Evolutionary conservation across 1,140 invertebrate species (phyloP).

Genomic region (Heliconius himera): DNA sequence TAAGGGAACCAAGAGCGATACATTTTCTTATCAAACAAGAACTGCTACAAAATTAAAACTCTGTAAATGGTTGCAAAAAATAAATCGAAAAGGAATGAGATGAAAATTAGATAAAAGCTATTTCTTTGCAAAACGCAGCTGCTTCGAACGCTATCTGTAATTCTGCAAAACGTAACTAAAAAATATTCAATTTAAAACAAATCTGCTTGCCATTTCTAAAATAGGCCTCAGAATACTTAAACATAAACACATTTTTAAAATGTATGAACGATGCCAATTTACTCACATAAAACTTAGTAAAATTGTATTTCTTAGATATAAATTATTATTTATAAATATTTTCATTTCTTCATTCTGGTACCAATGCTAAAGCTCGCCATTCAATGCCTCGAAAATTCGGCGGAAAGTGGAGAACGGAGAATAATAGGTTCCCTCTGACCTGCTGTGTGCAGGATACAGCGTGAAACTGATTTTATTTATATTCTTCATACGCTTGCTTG

Average conservation of each 20-base stretch:
- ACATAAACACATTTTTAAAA: neutral
- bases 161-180: constrained; percentile 43
- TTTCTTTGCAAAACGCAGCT: constrained; percentile 58
- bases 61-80: constrained; percentile 20
- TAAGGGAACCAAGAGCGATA: neutral
- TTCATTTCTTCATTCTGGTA: too few relatives aligned
- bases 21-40: neutral
- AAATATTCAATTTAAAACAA: constrained; percentile 40
- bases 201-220: neutral
- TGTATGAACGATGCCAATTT: too few relatives aligned
- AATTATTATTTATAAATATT: too few relatives aligned
- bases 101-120: constrained; percentile 64
- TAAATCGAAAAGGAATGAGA: constrained; percentile 59
- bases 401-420: too few relatives aligned
- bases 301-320: too few relatives aligned
- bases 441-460: too few relatives aligned
- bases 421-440: too few relatives aligned
- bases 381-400: too few relatives aligned
- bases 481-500: too few relatives aligned
- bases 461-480: too few relatives aligned
- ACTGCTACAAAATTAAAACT: constrained; percentile 9
- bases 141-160: constrained; percentile 42
- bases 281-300: too few relatives aligned
- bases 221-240: neutral
- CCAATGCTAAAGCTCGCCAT: too few relatives aligned